Conservation (phyloP, 2,797 vertebrate genomes). For the Benthosema pterotum region DNA sequence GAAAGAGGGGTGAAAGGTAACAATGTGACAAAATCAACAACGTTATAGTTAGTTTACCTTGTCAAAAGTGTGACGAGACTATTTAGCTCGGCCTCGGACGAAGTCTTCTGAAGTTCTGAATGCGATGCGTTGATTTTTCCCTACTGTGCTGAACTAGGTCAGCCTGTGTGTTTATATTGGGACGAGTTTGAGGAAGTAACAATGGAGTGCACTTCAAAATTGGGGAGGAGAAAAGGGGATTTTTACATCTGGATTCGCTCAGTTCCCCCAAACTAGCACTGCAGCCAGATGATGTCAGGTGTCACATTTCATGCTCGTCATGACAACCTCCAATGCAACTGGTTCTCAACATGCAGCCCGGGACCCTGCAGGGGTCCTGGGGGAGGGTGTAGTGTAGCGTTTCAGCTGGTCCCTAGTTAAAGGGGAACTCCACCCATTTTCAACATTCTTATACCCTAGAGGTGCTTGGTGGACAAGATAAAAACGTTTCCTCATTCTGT, state of each 20-base stretch:
- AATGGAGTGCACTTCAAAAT: constrained; percentile 1
- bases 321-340: no score
- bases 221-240: constrained; percentile 48
- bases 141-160: constrained; percentile 47
- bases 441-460: no score
- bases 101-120: constrained; percentile 17
- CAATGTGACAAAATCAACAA: background rate
- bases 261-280: constrained; percentile 1
- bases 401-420: no score
- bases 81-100: constrained; percentile 19
- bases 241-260: constrained; percentile 73
- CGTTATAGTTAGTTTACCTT: constrained; percentile 46
- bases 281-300: constrained; percentile 69
- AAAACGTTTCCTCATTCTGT: no score
- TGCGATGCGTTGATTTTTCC: constrained; percentile 16
- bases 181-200: constrained; percentile 74
- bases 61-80: constrained; percentile 20
- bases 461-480: no score
- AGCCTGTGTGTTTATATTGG: constrained; percentile 62
- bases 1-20: no score
- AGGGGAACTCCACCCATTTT: no score
- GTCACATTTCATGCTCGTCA: constrained; percentile 55
- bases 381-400: no score
- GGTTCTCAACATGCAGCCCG: no score
- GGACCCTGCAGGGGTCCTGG: no score